Conservation (phyloP, 2,797 vertebrate genomes). For the Podargus strigoides region DNA sequence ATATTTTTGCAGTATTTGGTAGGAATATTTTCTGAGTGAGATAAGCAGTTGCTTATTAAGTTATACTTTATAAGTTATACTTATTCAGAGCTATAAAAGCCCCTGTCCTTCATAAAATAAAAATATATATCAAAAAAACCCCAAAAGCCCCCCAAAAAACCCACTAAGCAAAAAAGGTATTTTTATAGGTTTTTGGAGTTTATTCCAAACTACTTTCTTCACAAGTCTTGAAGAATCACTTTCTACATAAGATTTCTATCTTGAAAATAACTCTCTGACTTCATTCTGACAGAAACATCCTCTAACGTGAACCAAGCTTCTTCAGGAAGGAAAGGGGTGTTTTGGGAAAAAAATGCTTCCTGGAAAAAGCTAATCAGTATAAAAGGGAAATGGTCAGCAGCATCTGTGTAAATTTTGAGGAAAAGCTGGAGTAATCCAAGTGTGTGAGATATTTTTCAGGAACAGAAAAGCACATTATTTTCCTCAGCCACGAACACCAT, state of each 20-base stretch:
- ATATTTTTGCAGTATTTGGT: not conserved
- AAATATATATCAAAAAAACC: not conserved
- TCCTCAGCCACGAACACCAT: not conserved
- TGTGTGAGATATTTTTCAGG: not conserved
- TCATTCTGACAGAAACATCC: constrained; percentile 27
- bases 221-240: not conserved
- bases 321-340: constrained; percentile 36
- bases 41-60: not conserved
- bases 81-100: not conserved
- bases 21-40: not conserved
- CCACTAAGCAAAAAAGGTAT: not conserved
- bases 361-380: not conserved
- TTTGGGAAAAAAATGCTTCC: not conserved
- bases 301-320: not conserved
- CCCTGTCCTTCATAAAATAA: not conserved
- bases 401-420: not conserved
- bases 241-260: not conserved
- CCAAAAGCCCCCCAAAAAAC: not conserved
- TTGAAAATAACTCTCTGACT: not conserved
- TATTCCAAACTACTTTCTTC: not conserved
- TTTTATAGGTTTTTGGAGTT: rapidly evolving
- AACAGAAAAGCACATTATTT: not conserved
- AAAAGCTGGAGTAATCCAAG: constrained; percentile 2
- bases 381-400: constrained; percentile 19
- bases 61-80: too few relatives aligned